These are phyloP conservation scores for Drosophila gaucha DNA, from an alignment of 2,888 invertebrate genomes.

Conservation along the genomic window DNA sequence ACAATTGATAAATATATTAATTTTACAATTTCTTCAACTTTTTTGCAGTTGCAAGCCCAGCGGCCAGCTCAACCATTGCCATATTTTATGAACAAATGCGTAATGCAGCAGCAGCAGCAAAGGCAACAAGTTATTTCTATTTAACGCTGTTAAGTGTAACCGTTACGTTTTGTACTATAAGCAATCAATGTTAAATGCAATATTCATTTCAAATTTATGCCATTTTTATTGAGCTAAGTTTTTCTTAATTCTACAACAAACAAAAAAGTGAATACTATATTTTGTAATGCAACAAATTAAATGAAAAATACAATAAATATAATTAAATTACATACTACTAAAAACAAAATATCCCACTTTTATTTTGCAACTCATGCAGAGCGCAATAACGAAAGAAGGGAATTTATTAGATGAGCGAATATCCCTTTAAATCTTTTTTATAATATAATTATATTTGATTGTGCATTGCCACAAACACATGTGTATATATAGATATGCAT, in stretches of 20 bases:
- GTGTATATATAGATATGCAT: conserved; percentile 6
- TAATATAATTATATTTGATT: not conserved
- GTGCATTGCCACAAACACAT: not conserved
- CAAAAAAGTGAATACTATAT: conserved; percentile 14
- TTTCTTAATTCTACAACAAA: conserved; percentile 38
- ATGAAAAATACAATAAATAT: conserved; percentile 70
- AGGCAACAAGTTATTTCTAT: conserved; percentile 70
- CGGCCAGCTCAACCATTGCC: conserved; percentile 61
- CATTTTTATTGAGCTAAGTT: conserved; percentile 50
- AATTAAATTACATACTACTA: conserved; percentile 72
- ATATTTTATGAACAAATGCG: conserved; percentile 75
- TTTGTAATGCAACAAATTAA: conserved; percentile 55
- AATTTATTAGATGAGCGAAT: conserved; percentile 3
- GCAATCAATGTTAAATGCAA: conserved; percentile 69
- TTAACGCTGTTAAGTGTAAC: conserved; percentile 73
- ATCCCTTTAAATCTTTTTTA: conserved; percentile 4
- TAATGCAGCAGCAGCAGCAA: conserved; percentile 31
- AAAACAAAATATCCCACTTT: conserved; percentile 24
- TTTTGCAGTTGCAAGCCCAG: conserved; percentile 49
- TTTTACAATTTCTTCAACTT: not conserved
- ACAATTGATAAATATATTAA: not conserved
- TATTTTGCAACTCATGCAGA: not conserved
- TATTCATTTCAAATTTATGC: conserved; percentile 73
- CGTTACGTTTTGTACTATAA: conserved; percentile 76
- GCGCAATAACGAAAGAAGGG: not conserved